Evolutionary conservation across 2,888 invertebrate species (phyloP), one percentile per base, ranked within the genome.

Genomic region (Trichogramma evanescens): DNA sequence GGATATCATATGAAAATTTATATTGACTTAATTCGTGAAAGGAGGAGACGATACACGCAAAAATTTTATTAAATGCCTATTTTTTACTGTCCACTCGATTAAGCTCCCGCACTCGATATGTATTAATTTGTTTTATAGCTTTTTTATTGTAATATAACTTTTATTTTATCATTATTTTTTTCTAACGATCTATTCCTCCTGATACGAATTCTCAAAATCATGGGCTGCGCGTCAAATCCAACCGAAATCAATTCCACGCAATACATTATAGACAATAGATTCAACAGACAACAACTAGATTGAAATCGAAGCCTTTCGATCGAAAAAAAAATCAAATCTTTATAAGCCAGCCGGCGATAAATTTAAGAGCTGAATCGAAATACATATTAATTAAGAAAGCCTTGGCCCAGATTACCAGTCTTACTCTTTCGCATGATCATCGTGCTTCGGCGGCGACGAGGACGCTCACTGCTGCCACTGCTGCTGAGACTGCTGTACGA

Each of bases 401-500:
- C 43, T 57, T 59, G 49, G 55, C 62, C 61, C 55, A 58, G 59
- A 59, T 59, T 59, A 59, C 55, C 50, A 50, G 44, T 26, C 26
- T 26, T 26, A 6, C 50, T 10, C 41, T 56, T 1, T 44, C 39
- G 40, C 8, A n/a, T 26, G 6, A 26, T 26, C 38, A 4, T 45
- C 5, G 10, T 48, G 26, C 10, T 55, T 63, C 38, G 6, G 9
- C 7, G 49, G 2, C 6, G 13, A 49, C 39, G 7, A 40, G 2
- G 6, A 7, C 10, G 39, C 39, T 6, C 10, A 6, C 46, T 44
- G 59, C 56, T 64, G 56, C 64, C 62, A 62, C 49, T 64, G 58
- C 8, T 46, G 46, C 51, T 72, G 70, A 50, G 72, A 82, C 70
- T 86, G 84, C 61, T 85, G 83, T 66, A 82, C 82, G 65, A 83